Evolutionary conservation across 2,888 invertebrate genomes (phyloP).

Genomic region (Dugesia japonica): DNA sequence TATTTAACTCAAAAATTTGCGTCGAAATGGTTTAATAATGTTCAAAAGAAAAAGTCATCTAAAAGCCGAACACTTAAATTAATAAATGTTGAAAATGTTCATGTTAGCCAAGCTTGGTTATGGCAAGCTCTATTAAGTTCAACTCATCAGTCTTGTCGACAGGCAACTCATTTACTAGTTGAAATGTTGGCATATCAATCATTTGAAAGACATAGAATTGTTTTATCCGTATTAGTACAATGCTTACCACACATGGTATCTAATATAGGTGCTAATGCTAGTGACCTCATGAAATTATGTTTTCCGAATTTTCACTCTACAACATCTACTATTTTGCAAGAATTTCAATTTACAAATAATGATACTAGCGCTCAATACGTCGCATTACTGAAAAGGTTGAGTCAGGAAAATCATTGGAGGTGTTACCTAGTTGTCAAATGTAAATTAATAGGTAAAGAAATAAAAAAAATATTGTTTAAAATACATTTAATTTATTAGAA

Average conservation of each 20-base stretch:
- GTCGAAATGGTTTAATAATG: background rate
- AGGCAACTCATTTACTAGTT: background rate
- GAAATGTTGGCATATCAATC: slow-evolving; percentile 13
- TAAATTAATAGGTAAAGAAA: slow-evolving; percentile 3
- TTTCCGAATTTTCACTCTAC: background rate
- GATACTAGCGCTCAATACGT: background rate
- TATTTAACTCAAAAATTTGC: background rate
- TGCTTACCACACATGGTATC: background rate
- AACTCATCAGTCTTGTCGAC: background rate
- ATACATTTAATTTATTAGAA: background rate
- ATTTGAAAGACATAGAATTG: background rate
- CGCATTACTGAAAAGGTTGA: background rate
- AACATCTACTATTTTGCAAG: background rate
- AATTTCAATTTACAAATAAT: slow-evolving; percentile 7
- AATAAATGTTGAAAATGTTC: background rate
- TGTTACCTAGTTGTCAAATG: background rate
- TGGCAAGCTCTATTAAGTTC: slow-evolving; percentile 2
- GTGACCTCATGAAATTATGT: background rate
- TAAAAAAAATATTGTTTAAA: no score
- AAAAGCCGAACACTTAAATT: background rate
- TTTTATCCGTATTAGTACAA: background rate
- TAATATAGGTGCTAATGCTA: background rate
- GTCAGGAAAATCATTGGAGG: background rate
- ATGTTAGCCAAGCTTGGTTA: background rate
- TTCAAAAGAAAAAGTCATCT: background rate